These are phyloP conservation scores for Neofelis nebulosa DNA, from an alignment of 2,113 vertebrate species.

Conservation along the genomic window DNA sequence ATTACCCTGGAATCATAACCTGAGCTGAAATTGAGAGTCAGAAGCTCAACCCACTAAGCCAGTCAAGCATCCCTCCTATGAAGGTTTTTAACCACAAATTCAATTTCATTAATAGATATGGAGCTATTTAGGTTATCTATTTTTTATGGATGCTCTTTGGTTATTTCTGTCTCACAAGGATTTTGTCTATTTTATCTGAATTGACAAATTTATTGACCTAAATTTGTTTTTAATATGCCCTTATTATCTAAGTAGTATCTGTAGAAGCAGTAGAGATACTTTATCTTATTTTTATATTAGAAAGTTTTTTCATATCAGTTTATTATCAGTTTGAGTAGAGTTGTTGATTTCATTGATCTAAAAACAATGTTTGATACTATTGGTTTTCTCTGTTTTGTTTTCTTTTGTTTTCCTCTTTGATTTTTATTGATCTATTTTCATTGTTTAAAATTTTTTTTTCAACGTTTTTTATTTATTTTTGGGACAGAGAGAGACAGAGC, in stretches of 20 bases:
- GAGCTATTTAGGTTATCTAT: not conserved
- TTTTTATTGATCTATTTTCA: not conserved
- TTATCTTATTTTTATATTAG: not conserved
- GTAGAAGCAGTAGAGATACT: not conserved
- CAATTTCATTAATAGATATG: not conserved
- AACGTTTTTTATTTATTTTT: too few species aligned
- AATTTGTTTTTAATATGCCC: not conserved
- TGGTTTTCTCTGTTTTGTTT: not conserved
- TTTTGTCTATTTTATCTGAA: not conserved
- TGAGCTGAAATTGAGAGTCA: too few species aligned
- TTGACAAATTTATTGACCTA: not conserved
- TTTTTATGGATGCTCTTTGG: not conserved
- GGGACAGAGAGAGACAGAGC: too few species aligned
- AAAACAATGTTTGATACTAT: not conserved
- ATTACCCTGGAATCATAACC: too few species aligned
- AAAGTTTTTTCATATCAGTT: not conserved
- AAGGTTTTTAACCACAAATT: not conserved
- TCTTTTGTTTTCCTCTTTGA: not conserved
- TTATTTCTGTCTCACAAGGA: not conserved
- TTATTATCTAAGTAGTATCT: not conserved
- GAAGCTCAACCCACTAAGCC: too few species aligned
- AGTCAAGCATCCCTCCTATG: not conserved
- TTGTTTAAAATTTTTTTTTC: too few species aligned
- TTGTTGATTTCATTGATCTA: not conserved
- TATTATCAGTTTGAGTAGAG: not conserved